Conservation (phyloP, 2,888 invertebrate genomes). For the Willowsia nigromaculata region DNA sequence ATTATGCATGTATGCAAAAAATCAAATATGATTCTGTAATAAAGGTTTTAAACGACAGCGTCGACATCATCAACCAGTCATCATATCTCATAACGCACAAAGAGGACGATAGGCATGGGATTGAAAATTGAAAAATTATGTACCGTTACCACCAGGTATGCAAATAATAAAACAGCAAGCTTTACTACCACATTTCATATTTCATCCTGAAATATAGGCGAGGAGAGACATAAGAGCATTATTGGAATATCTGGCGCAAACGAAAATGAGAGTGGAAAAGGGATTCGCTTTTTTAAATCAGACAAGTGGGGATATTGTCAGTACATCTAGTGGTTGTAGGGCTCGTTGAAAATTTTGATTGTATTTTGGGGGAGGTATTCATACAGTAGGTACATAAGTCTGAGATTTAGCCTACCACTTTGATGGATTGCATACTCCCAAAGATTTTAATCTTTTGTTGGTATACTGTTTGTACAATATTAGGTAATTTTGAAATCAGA, state of each 20-base stretch:
- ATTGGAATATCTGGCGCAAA: background rate
- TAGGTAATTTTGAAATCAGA: background rate
- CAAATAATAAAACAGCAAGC: background rate
- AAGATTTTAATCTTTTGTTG: constrained; percentile 6
- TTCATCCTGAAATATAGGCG: constrained; percentile 2
- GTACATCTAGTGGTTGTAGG: background rate
- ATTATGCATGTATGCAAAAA: background rate
- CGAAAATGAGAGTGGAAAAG: constrained; percentile 45
- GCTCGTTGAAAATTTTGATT: background rate
- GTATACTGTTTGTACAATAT: background rate
- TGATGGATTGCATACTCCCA: constrained; percentile 6
- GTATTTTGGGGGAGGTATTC: too few relatives aligned
- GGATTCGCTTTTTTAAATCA: constrained; percentile 6
- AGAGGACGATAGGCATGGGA: background rate
- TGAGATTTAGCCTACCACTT: background rate
- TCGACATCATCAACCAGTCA: background rate
- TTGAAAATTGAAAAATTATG: background rate
- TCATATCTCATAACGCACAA: constrained; percentile 1
- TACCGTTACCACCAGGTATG: constrained; percentile 12
- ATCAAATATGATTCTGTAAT: background rate
- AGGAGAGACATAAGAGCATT: background rate
- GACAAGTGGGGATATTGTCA: constrained; percentile 6
- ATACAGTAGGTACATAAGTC: background rate
- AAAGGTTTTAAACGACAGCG: constrained; percentile 51
- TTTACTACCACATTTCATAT: background rate